Conservation (phyloP, 2,888 invertebrate genomes). For the Dicranocentrus wangi region DNA sequence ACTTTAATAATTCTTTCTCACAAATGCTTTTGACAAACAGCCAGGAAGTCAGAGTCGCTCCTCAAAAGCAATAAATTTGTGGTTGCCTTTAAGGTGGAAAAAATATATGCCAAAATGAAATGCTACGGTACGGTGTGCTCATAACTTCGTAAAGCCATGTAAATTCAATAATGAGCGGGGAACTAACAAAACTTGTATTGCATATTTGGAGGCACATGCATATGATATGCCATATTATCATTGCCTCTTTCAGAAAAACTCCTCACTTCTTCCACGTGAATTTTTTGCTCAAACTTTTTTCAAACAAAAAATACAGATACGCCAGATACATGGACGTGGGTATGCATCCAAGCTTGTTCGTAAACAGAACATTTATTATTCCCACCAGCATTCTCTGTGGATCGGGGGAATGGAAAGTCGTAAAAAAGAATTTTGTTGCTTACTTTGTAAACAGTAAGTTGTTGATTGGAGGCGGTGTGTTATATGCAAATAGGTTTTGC, state of each 20-base stretch:
- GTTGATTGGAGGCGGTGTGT: slow-evolving; percentile 3
- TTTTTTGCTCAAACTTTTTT: slow-evolving; percentile 9
- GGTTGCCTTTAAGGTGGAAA: slow-evolving; percentile 40
- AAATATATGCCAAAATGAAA: slow-evolving; percentile 11
- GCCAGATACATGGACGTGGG: background rate
- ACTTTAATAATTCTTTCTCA: background rate
- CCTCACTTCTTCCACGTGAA: slow-evolving; percentile 13
- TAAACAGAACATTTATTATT: slow-evolving; percentile 8
- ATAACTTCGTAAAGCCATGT: no score
- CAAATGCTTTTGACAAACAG: slow-evolving; percentile 32
- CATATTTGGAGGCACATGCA: no score
- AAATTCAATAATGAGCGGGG: no score
- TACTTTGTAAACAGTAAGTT: background rate
- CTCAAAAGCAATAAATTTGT: slow-evolving; percentile 43
- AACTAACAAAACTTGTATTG: no score
- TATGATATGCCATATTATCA: no score
- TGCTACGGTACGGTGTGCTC: no score
- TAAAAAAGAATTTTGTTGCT: slow-evolving; percentile 27
- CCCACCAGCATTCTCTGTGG: no score
- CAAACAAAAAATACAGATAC: no score
- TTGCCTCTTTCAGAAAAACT: background rate
- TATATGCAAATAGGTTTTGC: slow-evolving; percentile 1
- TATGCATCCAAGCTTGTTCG: background rate
- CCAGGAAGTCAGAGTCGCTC: slow-evolving; percentile 51
- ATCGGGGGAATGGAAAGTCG: slow-evolving; percentile 15